These are phyloP conservation scores for Protophormia terraenovae DNA, from an alignment of 2,888 invertebrate genomes.

Conservation along the genomic window DNA sequence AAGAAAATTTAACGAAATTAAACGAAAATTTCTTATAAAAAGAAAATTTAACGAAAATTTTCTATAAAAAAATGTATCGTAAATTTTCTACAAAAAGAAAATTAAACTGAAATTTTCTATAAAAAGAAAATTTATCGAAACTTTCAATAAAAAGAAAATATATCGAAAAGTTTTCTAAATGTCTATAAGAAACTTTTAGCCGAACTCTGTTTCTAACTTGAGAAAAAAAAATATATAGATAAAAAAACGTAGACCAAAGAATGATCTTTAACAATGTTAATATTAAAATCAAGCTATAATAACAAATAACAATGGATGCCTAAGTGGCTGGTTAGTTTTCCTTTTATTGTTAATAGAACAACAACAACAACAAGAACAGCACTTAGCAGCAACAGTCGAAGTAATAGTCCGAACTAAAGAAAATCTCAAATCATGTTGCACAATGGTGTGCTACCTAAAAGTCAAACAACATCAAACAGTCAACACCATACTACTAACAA, in stretches of 20 bases:
- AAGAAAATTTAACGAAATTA: too few relatives aligned
- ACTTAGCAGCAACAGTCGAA: neutral
- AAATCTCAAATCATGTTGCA: conserved; percentile 31
- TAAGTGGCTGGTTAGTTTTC: conserved; percentile 67
- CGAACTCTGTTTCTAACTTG: conserved; percentile 41
- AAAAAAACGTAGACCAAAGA: conserved; percentile 30
- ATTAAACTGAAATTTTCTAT: too few relatives aligned
- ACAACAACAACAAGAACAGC: conserved; percentile 19
- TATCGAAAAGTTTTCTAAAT: too few relatives aligned
- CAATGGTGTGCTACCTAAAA: conserved; percentile 60
- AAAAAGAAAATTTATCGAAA: too few relatives aligned
- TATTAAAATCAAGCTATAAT: conserved; percentile 60
- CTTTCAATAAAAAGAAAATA: too few relatives aligned
- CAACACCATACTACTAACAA: conserved; percentile 52
- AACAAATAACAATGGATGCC: conserved; percentile 65
- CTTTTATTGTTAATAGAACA: conserved; percentile 53
- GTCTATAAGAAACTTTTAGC: neutral
- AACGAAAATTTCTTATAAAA: too few relatives aligned
- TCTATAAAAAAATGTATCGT: too few relatives aligned
- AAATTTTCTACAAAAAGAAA: too few relatives aligned
- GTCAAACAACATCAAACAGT: conserved; percentile 62
- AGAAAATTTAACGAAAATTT: too few relatives aligned
- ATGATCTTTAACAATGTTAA: conserved; percentile 51
- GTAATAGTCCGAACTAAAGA: neutral
- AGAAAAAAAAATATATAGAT: neutral